phyloP scores from a whole-genome alignment of 1,140 invertebrate genomes.

The Dysdera silvatica region DNA sequence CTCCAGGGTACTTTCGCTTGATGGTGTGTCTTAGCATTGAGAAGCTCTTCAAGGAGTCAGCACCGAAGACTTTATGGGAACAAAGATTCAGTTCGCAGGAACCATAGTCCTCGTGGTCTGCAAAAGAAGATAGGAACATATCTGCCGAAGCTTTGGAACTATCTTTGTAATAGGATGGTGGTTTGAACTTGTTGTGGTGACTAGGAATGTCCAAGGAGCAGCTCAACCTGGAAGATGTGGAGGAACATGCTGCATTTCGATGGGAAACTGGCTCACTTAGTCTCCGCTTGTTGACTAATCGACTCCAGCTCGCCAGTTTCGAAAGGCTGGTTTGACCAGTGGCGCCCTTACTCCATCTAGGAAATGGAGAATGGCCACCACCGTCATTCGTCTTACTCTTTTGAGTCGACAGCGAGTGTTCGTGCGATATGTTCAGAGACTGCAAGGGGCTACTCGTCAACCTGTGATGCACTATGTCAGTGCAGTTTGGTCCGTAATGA shows the following conservation, averaged over 20 bases:
- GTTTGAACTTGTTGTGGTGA: too few relatives aligned
- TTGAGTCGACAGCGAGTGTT: not conserved
- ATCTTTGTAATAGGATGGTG: too few relatives aligned
- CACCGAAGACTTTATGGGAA: too few relatives aligned
- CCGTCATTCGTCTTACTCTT: conserved; percentile 13
- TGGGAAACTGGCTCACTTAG: conserved; percentile 21
- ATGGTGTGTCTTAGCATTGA: conserved; percentile 20
- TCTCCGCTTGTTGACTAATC: conserved; percentile 9
- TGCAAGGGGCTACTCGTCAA: conserved; percentile 16
- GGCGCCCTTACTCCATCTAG: conserved; percentile 20
- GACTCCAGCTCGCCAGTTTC: conserved; percentile 22
- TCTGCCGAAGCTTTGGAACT: too few relatives aligned
- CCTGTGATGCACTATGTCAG: too few relatives aligned
- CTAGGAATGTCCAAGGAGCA: too few relatives aligned
- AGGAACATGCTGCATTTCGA: not conserved
- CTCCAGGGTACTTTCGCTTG: conserved; percentile 17
- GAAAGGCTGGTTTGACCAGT: conserved; percentile 18
- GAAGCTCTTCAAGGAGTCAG: too few relatives aligned
- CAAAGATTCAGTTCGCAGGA: too few relatives aligned
- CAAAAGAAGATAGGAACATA: too few relatives aligned
- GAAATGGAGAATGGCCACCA: conserved; percentile 4
- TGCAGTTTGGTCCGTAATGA: too few relatives aligned
- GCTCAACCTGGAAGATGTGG: too few relatives aligned
- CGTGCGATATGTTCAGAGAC: conserved; percentile 1
- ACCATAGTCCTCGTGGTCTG: too few relatives aligned